These are phyloP conservation scores for Emydura subglobosa DNA, from an alignment of 2,113 vertebrate species.

Conservation along the genomic window DNA sequence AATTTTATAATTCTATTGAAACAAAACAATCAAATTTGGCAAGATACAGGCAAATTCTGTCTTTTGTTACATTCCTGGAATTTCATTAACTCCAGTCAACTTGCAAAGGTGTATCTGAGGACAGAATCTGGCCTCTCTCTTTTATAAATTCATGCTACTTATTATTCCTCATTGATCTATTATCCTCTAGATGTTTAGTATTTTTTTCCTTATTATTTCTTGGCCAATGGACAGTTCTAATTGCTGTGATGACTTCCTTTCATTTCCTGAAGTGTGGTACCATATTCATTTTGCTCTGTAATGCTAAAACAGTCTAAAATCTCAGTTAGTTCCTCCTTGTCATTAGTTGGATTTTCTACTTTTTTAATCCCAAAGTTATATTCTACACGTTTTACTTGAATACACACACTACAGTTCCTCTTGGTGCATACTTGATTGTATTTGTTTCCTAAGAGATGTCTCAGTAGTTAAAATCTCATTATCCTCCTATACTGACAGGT, in stretches of 20 bases:
- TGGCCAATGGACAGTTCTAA: neutral
- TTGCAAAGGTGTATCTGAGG: neutral
- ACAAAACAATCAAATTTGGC: too few relatives aligned
- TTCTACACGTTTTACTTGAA: neutral
- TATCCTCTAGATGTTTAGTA: neutral
- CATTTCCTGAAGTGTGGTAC: neutral
- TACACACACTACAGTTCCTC: too few relatives aligned
- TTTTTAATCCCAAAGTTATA: neutral
- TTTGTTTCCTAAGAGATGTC: too few relatives aligned
- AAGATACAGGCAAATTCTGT: too few relatives aligned
- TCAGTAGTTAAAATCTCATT: too few relatives aligned
- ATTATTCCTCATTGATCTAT: conserved; percentile 30
- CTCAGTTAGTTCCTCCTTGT: neutral
- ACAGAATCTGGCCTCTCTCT: conserved; percentile 10
- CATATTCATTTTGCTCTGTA: neutral
- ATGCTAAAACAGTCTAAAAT: neutral
- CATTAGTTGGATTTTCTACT: neutral
- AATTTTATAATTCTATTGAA: too few relatives aligned
- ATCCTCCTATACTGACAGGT: too few relatives aligned
- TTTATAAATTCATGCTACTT: conserved; percentile 29
- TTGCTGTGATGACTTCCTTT: neutral
- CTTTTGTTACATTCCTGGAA: too few relatives aligned
- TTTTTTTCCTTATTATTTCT: neutral
- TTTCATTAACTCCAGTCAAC: too few relatives aligned
- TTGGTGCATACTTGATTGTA: too few relatives aligned